Base-by-base conservation (phyloP, 2,113 vertebrate species). In the Hystrix brachyura region DNA sequence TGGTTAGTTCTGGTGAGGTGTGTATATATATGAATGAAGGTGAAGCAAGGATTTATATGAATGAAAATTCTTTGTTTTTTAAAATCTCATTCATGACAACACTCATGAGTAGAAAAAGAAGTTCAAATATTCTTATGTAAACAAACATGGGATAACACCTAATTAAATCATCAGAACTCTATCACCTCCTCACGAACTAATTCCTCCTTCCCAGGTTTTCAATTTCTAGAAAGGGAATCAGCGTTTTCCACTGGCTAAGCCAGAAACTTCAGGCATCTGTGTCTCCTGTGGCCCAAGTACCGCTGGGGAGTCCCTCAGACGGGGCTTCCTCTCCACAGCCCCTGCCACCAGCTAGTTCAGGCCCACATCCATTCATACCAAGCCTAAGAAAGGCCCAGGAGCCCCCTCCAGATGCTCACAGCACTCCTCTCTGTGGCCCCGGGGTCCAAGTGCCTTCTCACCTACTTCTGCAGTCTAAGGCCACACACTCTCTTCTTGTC, bases 101-200 rank as follows among this genome's bases (percentile, higher is more conserved):
- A 92, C 69, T 94, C 14, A 60, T 64, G 25, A 88, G 38, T 46
- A 90, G 17, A 32, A 94, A 27, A 90, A 94, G 51, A 10, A 13
- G 85, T 10, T 55, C 82, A 62, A 89, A 64, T 81, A 78, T 38
- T 91, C 48, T 65, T 32, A 93, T 21, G 13, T 86, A 90, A 83
- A 83, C 21, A 64, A 84, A 96, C 51, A 69, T 71, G 12, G 6
- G 4, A 38, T 69, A 69, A 48, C 65, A 86, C 27, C 59, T 69
- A 53, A 78, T 69, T 32, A 90, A 25, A 67, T 38, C 46, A 90
- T 65, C 59, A 71, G 51, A 82, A 71, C n/a, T 5, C 34, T 69
- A 71, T n/a, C 51, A 71, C 29, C 53, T 94, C 34, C 46, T 92
- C 48, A 89, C 34, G 43, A 48, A 82, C 43, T 72, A 95, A 83